Conservation (phyloP, 2,888 invertebrate species). For the Clanis bilineata region DNA sequence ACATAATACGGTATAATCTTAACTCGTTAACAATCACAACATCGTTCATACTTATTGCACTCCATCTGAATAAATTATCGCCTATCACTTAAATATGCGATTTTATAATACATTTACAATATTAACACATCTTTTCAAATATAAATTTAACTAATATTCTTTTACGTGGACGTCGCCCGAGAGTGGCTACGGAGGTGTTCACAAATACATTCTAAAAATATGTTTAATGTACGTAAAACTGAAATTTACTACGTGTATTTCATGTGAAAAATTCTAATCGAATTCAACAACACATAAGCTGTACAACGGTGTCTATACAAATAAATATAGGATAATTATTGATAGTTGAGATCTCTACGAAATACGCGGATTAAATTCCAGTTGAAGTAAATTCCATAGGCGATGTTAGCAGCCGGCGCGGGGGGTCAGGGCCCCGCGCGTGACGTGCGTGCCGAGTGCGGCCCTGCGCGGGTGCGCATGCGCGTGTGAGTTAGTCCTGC, state of each 20-base stretch:
- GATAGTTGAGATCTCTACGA: constrained; percentile 7
- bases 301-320: not conserved
- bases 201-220: constrained; percentile 51
- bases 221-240: constrained; percentile 46
- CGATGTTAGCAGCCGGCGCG: not conserved
- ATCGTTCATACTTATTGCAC: constrained; percentile 80
- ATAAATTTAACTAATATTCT: constrained; percentile 76
- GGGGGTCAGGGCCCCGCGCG: not conserved
- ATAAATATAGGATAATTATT: constrained; percentile 14
- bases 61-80: constrained; percentile 77
- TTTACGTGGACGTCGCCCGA: constrained; percentile 62
- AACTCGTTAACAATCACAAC: constrained; percentile 77
- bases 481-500: constrained; percentile 84
- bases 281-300: not conserved
- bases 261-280: constrained; percentile 18
- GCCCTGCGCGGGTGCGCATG: constrained; percentile 13
- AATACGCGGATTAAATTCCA: constrained; percentile 53
- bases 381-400: constrained; percentile 39
- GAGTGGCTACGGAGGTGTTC: constrained; percentile 43
- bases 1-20: constrained; percentile 56
- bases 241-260: constrained; percentile 54
- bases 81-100: constrained; percentile 69
- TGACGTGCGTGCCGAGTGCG: not conserved
- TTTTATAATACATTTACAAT: constrained; percentile 78
- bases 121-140: constrained; percentile 78